Evolutionary conservation across 2,797 vertebrate species (phyloP).

Genomic region (Girardinus metallicus): DNA sequence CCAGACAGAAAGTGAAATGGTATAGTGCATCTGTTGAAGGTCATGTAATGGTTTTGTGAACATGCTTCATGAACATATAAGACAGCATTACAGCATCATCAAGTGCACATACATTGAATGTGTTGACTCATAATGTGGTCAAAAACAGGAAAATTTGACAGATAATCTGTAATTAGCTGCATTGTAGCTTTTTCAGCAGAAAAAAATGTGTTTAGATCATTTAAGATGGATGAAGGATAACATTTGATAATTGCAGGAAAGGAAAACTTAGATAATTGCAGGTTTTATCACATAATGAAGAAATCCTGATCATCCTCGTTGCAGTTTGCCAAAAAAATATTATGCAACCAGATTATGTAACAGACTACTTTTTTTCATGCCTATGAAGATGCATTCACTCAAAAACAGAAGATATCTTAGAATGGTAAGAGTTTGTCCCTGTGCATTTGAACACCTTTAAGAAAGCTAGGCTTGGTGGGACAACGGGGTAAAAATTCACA

Average conservation of each 20-base stretch:
- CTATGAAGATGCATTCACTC: not conserved
- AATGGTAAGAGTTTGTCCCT: not conserved
- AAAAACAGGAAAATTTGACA: not conserved
- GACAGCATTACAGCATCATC: not conserved
- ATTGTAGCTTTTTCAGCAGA: not conserved
- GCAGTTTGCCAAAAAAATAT: not conserved
- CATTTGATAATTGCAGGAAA: too few relatives aligned
- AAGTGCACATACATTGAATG: not conserved
- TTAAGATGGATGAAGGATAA: not conserved
- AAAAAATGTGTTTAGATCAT: not conserved
- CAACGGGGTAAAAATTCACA: not conserved
- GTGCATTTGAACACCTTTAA: not conserved
- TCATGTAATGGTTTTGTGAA: too few relatives aligned
- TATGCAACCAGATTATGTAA: constrained; percentile 7
- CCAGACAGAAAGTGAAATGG: too few relatives aligned
- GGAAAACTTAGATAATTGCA: not conserved
- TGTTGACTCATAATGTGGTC: not conserved
- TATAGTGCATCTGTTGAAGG: too few relatives aligned
- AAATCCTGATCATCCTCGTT: not conserved
- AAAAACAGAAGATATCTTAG: not conserved
- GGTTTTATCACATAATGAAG: not conserved
- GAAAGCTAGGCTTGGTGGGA: not conserved
- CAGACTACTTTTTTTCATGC: not conserved
- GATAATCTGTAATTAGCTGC: not conserved
- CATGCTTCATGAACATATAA: too few relatives aligned